Evolutionary conservation across 2,113 vertebrate genomes (phyloP), one percentile per base, ranked within the genome.

Genomic region (Platycercus adscitus): DNA sequence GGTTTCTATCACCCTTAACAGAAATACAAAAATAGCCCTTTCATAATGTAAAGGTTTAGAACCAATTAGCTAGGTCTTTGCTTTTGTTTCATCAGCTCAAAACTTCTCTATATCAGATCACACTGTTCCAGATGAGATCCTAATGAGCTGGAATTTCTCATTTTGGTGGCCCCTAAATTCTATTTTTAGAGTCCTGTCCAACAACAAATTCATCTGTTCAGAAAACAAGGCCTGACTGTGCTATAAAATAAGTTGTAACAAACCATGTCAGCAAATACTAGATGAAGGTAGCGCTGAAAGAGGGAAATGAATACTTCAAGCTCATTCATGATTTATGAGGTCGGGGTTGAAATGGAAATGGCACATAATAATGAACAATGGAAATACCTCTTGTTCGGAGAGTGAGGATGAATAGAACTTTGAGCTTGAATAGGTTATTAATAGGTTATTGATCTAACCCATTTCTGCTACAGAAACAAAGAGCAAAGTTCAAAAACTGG

Each of bases 151-250:
- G 71, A 92, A 78, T 79, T 87, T 91, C 71, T 89, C 76, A 84
- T 91, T 89, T 95, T 89, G 95, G 97, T 89, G 95, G 93, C 95
- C 72, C 94, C 78, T 96, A 91, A 81, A 77, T 97, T 97, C 98
- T 98, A 98, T 98, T 97, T 97, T 98, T 86, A 97, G 96, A 61
- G 35, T 79, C 64, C 91, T 95, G 95, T 96, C 97, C 97, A 94
- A 86, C 88, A 96, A 91, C 80, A 75, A 90, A 95, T 93, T 82
- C 28, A 86, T 96, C 77, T 96, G 89, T 92, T 94, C 76, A 84
- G 87, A 88, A 96, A 96, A 96, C 91, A 95, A 91, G 44, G 91
- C 80, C 70, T 77, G 82, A 91, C 85, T 90, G 73, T 76, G 70
- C 92, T 95, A 77, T 88, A 84, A 97, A 96, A 93, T 93, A 96